phyloP scores from a whole-genome alignment of 2,888 invertebrate species.

The Hypomecis atomaria region DNA sequence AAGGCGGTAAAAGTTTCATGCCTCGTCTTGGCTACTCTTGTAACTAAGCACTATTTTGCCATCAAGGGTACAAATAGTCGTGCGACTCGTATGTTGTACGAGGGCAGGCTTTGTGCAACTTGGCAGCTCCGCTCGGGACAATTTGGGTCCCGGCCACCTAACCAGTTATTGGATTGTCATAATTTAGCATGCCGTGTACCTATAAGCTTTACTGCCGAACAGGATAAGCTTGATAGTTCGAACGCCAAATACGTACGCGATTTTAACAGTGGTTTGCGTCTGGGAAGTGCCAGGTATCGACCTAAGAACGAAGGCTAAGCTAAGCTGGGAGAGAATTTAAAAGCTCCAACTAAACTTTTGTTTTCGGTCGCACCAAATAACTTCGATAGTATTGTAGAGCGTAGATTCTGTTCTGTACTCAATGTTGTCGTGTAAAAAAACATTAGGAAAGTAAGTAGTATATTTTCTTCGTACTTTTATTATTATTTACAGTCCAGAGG shows the following conservation, averaged over 20 bases:
- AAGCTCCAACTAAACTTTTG: too few species aligned
- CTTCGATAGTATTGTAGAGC: too few species aligned
- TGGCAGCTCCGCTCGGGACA: conserved; percentile 76
- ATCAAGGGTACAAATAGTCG: conserved; percentile 10
- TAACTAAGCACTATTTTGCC: not conserved
- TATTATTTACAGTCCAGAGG: too few species aligned
- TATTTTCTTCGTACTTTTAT: too few species aligned
- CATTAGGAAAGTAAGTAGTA: too few species aligned
- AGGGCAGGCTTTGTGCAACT: conserved; percentile 62
- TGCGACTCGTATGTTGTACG: conserved; percentile 34
- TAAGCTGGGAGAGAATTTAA: too few species aligned
- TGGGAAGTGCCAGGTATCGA: conserved; percentile 4
- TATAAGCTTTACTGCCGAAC: conserved; percentile 67
- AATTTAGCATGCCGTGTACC: conserved; percentile 74
- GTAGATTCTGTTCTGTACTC: too few species aligned
- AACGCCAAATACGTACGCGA: conserved; percentile 48
- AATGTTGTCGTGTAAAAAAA: too few species aligned
- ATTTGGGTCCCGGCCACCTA: conserved; percentile 78
- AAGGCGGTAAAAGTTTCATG: too few species aligned
- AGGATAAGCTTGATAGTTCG: conserved; percentile 61
- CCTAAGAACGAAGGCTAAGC: not conserved
- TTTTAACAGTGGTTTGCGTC: conserved; percentile 7
- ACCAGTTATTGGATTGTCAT: conserved; percentile 81
- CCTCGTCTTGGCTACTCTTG: not conserved
- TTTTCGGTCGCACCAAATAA: too few species aligned